Percentiles rank a stretch among this genome's conserved stretches.
phyloP scores from a whole-genome alignment of 2,888 invertebrate genomes.

The Drosophila kuntzei region DNA sequence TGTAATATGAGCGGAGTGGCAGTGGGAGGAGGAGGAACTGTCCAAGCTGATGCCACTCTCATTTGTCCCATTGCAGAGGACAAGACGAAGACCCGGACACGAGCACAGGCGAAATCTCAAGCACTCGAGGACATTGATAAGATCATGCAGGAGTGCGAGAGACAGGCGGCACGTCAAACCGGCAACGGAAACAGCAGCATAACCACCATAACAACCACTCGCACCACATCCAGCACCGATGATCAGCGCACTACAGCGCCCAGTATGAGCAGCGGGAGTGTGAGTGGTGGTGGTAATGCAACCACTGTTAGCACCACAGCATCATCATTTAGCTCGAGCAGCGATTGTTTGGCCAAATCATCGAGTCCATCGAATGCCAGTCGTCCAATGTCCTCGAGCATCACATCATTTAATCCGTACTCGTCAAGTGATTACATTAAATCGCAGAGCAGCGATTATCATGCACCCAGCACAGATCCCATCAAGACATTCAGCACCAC shows the following conservation, averaged over 20 bases:
- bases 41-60: constrained; percentile 72
- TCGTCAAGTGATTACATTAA: constrained; percentile 85
- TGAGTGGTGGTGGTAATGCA: constrained; percentile 44
- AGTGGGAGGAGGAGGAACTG: constrained; percentile 22
- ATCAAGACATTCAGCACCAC: constrained; percentile 86
- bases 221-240: constrained; percentile 55
- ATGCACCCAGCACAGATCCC: constrained; percentile 85
- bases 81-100: constrained; percentile 39
- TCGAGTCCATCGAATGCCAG: constrained; percentile 83
- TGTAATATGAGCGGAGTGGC: constrained; percentile 65
- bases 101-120: constrained; percentile 52
- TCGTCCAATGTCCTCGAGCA: constrained; percentile 84
- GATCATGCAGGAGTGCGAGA: constrained; percentile 85
- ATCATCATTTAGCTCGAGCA: constrained; percentile 84
- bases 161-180: constrained; percentile 69
- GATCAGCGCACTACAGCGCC: constrained; percentile 77
- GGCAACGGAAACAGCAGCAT: constrained; percentile 20
- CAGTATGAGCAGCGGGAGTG: constrained; percentile 68
- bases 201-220: constrained; percentile 30
- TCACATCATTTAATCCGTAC: constrained; percentile 85
- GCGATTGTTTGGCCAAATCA: constrained; percentile 84
- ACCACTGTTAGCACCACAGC: constrained; percentile 71
- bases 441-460: constrained; percentile 85
- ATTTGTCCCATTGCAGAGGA: constrained; percentile 83
- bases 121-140: constrained; percentile 84